Evolutionary conservation across 2,888 invertebrate genomes (phyloP).

Genomic region (Andrena camellia): DNA sequence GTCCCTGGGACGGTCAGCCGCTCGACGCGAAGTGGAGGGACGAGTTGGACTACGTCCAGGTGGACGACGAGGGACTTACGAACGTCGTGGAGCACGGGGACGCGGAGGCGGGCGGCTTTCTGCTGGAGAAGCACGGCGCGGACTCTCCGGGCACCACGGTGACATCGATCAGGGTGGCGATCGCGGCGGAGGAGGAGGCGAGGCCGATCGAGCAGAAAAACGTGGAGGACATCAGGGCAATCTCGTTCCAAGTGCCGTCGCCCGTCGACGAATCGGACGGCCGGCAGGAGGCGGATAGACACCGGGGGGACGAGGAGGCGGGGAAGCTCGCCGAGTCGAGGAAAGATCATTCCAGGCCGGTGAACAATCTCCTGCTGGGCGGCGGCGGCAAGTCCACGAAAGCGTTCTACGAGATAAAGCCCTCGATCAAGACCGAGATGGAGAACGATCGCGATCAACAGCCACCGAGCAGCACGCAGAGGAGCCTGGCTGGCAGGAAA

Average conservation of each 20-base stretch:
- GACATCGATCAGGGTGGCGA: constrained; percentile 12
- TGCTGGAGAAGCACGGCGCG: not conserved
- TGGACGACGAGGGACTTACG: constrained; percentile 26
- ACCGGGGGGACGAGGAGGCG: constrained; percentile 36
- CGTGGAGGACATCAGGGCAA: constrained; percentile 66
- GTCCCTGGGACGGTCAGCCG: not conserved
- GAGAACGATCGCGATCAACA: constrained; percentile 59
- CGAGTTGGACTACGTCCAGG: constrained; percentile 38
- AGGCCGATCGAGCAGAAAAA: constrained; percentile 51
- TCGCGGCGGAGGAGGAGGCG: constrained; percentile 39
- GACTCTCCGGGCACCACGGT: constrained; percentile 12
- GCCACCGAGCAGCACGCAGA: constrained; percentile 50
- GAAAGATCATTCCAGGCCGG: constrained; percentile 71
- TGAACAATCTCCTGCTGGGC: constrained; percentile 70
- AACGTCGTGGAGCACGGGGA: constrained; percentile 15
- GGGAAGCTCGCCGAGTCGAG: constrained; percentile 40
- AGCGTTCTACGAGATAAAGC: constrained; percentile 81
- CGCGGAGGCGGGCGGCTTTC: not conserved
- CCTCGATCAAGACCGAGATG: constrained; percentile 78
- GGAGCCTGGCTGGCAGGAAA: constrained; percentile 45
- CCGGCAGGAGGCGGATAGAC: constrained; percentile 6
- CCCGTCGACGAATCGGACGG: not conserved
- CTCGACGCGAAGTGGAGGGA: constrained; percentile 28
- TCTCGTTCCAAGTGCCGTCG: constrained; percentile 71
- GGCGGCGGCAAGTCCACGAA: constrained; percentile 74